phyloP scores from a whole-genome alignment of 2,113 vertebrate genomes.

The Catharus fuscescens region DNA sequence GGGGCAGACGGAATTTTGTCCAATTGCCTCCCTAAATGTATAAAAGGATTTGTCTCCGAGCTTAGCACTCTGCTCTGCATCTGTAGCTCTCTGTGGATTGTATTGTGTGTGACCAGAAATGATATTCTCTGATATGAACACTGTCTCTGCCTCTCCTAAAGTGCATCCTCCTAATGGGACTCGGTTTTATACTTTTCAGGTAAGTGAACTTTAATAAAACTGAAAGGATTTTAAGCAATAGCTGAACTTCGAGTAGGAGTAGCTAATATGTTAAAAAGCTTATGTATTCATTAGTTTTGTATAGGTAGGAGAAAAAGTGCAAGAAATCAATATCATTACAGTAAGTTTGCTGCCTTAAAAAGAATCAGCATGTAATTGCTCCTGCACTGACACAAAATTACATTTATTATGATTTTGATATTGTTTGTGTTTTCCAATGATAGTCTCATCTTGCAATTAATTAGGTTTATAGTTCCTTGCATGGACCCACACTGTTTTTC shows the following conservation, averaged over 20 bases:
- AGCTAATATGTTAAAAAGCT: constrained; percentile 19
- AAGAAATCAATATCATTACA: neutral
- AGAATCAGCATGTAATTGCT: neutral
- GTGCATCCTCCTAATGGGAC: constrained; percentile 97
- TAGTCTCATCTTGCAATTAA: neutral
- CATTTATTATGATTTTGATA: neutral
- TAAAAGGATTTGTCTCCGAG: constrained; percentile 76
- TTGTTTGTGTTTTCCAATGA: neutral
- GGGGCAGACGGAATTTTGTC: constrained; percentile 75
- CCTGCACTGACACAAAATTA: constrained; percentile 17
- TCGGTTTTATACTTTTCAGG: constrained; percentile 96
- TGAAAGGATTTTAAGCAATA: constrained; percentile 21
- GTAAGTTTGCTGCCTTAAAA: constrained; percentile 10
- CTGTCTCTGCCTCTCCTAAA: constrained; percentile 94
- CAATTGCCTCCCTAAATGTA: constrained; percentile 67
- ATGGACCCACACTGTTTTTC: neutral
- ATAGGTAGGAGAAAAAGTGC: neutral
- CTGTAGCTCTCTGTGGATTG: constrained; percentile 82
- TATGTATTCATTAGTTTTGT: constrained; percentile 10
- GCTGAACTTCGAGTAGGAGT: constrained; percentile 59
- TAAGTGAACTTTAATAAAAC: constrained; percentile 78
- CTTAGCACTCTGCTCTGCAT: constrained; percentile 71
- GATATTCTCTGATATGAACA: constrained; percentile 98
- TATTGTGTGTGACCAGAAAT: constrained; percentile 84
- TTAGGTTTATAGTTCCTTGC: constrained; percentile 3